Conservation (phyloP, 2,113 vertebrate genomes). For the Corythaixoides concolor region DNA sequence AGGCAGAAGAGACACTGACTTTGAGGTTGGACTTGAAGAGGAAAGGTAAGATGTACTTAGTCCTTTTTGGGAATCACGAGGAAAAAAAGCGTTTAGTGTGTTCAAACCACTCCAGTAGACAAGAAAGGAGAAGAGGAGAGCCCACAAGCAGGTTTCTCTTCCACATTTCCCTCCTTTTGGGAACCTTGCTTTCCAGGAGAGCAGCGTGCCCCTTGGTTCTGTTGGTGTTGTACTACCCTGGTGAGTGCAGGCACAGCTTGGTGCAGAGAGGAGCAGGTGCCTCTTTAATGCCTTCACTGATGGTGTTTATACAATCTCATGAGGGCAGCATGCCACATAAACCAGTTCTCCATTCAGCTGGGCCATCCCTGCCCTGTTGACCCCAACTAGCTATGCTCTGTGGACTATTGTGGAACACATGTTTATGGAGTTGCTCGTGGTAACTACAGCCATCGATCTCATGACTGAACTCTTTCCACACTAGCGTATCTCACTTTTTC, state of each 20-base stretch:
- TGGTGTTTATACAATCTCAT: not conserved
- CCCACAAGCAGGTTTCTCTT: not conserved
- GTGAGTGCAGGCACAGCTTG: not conserved
- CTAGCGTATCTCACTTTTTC: not conserved
- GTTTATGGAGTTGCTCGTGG: rapidly evolving
- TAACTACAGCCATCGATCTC: not conserved
- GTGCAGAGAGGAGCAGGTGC: rapidly evolving
- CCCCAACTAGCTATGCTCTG: not conserved
- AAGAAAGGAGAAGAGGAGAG: not conserved
- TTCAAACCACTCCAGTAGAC: not conserved
- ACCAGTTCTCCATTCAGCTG: not conserved
- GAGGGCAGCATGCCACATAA: not conserved
- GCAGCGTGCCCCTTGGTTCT: rapidly evolving
- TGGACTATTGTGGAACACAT: rapidly evolving
- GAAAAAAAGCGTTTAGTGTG: not conserved
- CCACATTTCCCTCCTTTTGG: not conserved
- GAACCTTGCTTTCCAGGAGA: not conserved
- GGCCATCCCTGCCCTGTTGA: rapidly evolving
- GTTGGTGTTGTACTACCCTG: rapidly evolving
- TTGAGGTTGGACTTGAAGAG: not conserved
- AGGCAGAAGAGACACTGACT: not conserved
- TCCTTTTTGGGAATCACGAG: not conserved
- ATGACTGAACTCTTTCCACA: not conserved
- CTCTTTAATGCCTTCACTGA: rapidly evolving
- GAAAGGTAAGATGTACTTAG: not conserved